Evolutionary conservation across 92 coral and sea anemone genomes (phyloP), one percentile per base, ranked within the genome.

Genomic region (Siderastrea siderea): DNA sequence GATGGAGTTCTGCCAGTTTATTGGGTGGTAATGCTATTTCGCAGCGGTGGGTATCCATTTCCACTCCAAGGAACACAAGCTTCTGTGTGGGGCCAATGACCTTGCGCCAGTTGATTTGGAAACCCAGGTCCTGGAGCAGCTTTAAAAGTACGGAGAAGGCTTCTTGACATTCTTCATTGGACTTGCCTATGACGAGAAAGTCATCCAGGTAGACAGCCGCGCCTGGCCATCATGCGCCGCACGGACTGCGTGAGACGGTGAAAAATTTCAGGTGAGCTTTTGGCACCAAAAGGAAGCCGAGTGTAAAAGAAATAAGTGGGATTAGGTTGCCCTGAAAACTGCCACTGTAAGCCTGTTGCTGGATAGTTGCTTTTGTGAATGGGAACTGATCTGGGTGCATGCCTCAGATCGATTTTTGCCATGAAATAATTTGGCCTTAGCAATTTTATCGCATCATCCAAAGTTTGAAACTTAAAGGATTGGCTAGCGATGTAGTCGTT

Each of bases 71-170:
- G 72, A 67, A 67, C 3, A 45, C 72, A 67, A 55, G 60, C 60
- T 55, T 55, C 60, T 55, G 60, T 55, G 80, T 75, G 64, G 80
- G 80, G 26, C 62, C 45, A 7, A 75, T 63, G 4, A 75, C 26
- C 60, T 75, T 49, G 14, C 43, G 38, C 80, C 46, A 12, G 12
- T 38, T 75, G 46, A 75, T 75, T 16, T 50, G 63, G 16, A 75
- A 75, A 47, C 80, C 80, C 13, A 75, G 61, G 3, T 75, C 63
- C 11, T 4, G 6, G 26, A 75, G 80, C 12, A 55, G 12, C 60
- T 55, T 7, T 13, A 55, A 82, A 45, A 91, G 67, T 4, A 90
- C 91, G 57, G 94, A 94, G 49, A 94, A 52, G 64, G 45, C 88
- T 12, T 69, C 71, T 69, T 87, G 90, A 58, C 99, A 90, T 55